These are phyloP conservation scores for Patagioenas fasciata DNA, from an alignment of 2,113 vertebrate genomes.

Conservation along the genomic window DNA sequence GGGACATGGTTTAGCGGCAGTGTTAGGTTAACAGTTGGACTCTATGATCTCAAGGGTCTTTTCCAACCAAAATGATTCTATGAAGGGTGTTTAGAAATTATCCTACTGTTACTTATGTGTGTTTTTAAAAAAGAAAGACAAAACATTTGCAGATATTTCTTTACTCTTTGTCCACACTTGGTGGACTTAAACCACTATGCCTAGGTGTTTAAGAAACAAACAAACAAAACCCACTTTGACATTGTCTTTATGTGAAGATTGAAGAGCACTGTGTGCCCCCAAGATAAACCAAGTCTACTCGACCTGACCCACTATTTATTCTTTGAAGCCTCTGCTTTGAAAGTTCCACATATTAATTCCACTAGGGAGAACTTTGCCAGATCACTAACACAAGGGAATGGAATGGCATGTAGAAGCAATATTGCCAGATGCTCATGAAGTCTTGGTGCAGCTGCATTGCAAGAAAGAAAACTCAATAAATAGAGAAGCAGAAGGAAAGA, in stretches of 20 bases:
- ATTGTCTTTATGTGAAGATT: neutral
- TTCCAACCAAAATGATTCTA: too few species aligned
- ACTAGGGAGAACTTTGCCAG: neutral
- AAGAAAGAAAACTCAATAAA: neutral
- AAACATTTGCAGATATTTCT: neutral
- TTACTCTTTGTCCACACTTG: neutral
- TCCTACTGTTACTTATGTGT: neutral
- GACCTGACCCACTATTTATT: neutral
- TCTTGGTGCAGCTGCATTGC: neutral
- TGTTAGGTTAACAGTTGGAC: too few species aligned
- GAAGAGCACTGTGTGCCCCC: neutral
- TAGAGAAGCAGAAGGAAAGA: neutral
- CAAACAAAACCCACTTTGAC: neutral
- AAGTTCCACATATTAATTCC: neutral
- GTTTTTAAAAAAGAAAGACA: neutral
- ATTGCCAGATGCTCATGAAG: neutral
- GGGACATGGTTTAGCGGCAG: too few species aligned
- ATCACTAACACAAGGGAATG: neutral
- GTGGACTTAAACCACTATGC: neutral
- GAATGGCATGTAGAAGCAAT: neutral
- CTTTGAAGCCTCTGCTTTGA: neutral
- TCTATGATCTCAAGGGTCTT: too few species aligned
- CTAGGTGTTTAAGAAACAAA: neutral
- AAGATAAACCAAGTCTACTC: neutral
- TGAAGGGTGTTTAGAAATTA: neutral